These are phyloP conservation scores for Atopsyche davidsoni DNA, from an alignment of 1,140 invertebrate genomes.

Conservation along the genomic window DNA sequence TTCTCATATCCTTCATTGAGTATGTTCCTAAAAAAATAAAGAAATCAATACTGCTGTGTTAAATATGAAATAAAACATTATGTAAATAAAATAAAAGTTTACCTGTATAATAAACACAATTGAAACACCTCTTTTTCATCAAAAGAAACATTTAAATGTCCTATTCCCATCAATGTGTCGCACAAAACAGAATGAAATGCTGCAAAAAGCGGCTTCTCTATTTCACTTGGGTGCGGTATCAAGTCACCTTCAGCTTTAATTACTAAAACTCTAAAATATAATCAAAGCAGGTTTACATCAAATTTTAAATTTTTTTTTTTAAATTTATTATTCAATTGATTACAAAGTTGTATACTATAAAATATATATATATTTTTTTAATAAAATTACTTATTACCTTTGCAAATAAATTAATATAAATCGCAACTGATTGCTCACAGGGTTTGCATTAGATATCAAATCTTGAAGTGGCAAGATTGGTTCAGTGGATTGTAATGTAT, in stretches of 20 bases:
- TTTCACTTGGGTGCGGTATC: constrained; percentile 5
- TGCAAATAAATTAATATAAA: constrained; percentile 2
- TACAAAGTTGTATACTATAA: neutral
- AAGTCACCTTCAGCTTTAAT: neutral
- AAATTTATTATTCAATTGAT: neutral
- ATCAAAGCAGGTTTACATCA: no score
- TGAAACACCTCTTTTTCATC: no score
- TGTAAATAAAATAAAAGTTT: no score
- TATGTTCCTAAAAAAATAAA: no score
- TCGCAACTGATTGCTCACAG: constrained; percentile 9
- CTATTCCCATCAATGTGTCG: constrained; percentile 6
- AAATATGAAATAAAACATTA: no score
- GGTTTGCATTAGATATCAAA: constrained; percentile 11
- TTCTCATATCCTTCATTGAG: no score
- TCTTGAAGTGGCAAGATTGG: neutral
- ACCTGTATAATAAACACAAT: no score
- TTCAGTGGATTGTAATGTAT: neutral
- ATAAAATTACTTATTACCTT: constrained; percentile 5
- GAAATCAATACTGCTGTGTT: no score
- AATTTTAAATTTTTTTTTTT: no score
- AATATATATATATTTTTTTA: neutral
- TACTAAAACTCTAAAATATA: constrained; percentile 12
- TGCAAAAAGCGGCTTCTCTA: constrained; percentile 3
- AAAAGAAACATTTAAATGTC: no score
- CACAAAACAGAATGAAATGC: constrained; percentile 7